These are phyloP conservation scores for Podabrus alpinus DNA, from an alignment of 2,888 invertebrate species.

Conservation along the genomic window DNA sequence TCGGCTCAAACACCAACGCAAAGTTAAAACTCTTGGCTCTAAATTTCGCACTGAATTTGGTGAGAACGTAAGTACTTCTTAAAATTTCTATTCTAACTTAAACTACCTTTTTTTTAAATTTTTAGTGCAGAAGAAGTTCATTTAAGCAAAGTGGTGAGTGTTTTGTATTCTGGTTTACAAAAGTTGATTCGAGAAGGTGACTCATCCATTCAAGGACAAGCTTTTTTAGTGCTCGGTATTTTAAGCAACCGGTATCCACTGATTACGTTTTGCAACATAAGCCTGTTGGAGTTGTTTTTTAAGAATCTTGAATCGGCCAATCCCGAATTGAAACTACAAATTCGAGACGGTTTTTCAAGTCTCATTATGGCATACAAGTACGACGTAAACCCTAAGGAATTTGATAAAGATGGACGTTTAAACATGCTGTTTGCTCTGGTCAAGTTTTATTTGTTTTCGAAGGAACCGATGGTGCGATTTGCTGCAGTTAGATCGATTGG, in stretches of 20 bases:
- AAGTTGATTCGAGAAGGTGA: constrained; percentile 72
- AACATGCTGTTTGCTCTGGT: constrained; percentile 61
- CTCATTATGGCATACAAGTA: constrained; percentile 50
- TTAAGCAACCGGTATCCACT: constrained; percentile 64
- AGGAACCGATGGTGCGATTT: constrained; percentile 79
- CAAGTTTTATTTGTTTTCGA: constrained; percentile 75
- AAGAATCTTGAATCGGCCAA: constrained; percentile 57
- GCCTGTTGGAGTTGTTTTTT: constrained; percentile 60
- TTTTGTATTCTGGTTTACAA: constrained; percentile 73
- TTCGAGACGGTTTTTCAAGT: constrained; percentile 51
- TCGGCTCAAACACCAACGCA: constrained; percentile 80
- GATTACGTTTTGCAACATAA: constrained; percentile 70
- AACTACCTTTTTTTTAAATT: constrained; percentile 10
- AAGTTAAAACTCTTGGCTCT: constrained; percentile 81
- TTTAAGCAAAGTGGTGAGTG: constrained; percentile 68
- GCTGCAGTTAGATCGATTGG: constrained; percentile 82
- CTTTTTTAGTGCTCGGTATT: constrained; percentile 75
- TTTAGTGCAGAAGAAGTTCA: constrained; percentile 66
- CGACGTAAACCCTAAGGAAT: constrained; percentile 46
- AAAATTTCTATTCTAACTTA: not conserved
- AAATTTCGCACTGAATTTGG: constrained; percentile 79
- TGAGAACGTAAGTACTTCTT: constrained; percentile 69
- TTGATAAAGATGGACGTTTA: constrained; percentile 49
- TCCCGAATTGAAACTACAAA: constrained; percentile 50
- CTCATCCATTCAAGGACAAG: constrained; percentile 67